Conservation (phyloP, 1,140 invertebrate genomes). For the Halyomorpha halys region DNA sequence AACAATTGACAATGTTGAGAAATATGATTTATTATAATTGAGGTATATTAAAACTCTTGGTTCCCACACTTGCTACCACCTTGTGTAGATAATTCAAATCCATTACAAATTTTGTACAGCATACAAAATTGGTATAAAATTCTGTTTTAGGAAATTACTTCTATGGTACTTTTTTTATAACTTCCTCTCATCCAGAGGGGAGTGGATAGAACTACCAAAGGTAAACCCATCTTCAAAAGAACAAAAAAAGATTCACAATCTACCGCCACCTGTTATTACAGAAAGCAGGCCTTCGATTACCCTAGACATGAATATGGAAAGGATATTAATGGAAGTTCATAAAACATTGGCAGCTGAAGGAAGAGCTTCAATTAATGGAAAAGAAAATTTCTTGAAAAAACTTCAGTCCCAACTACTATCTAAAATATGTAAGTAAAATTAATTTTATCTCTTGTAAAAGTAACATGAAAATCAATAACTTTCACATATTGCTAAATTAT, state of each 20-base stretch:
- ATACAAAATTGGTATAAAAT: no score
- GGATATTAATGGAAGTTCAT: conserved; percentile 17
- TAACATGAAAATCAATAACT: not conserved
- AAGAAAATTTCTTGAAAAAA: conserved; percentile 14
- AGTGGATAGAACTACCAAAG: conserved; percentile 23
- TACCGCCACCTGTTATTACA: not conserved
- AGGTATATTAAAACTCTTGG: no score
- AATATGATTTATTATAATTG: no score
- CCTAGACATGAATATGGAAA: conserved; percentile 14
- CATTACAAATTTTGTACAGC: no score
- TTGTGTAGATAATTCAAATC: no score
- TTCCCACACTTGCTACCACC: no score
- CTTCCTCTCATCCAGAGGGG: not conserved
- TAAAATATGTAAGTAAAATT: conserved; percentile 18
- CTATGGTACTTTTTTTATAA: not conserved
- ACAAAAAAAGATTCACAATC: not conserved
- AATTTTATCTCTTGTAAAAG: not conserved
- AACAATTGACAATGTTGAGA: no score
- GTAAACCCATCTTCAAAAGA: conserved; percentile 14
- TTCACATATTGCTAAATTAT: not conserved
- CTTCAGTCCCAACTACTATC: conserved; percentile 16
- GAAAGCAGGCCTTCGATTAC: not conserved
- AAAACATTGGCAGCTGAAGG: conserved; percentile 9
- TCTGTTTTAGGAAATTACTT: not conserved
- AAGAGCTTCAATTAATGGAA: conserved; percentile 9